Base-by-base conservation (phyloP, 2,113 vertebrate species). In the Catharus fuscescens region DNA sequence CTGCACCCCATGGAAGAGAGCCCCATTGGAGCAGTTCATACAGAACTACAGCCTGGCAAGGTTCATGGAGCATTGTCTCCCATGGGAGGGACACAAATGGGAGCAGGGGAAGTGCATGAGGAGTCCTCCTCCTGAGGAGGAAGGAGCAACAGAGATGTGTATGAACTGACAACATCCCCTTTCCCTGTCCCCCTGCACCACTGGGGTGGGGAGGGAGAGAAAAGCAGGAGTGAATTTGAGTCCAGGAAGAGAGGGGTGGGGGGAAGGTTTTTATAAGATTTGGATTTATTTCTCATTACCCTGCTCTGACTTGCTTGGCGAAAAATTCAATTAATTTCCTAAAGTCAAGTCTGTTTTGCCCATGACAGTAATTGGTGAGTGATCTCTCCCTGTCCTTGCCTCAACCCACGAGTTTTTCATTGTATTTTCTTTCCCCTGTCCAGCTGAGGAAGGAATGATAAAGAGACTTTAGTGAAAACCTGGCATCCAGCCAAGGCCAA, bases 281-380 rank as follows among this genome's bases (percentile, higher is more conserved):
- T 70, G 21, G 54, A 40, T 77, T 90, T 90, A 56, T 90, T 90
- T 90, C 34, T 77, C 34, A 56, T 90, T 62, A 54, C 29, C 34
- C 56, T 48, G 56, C 40, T 83, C 54, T 90, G 54, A 34, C 34
- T 76, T 76, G 17, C 40, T 83, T 48, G 26, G 12, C 48, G 42
- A 62, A 67, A 83, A 70, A 70, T 56, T 90, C 48, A 56, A 56
- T 62, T 83, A 77, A 62, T 90, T 62, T 83, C 31, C 20, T 64
- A 9, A 77, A 65, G 32, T 71, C 15, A 6, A 56, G 24, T 50
- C 85, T 88, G 57, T 45, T 80, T 85, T 66, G 18, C 36, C n/a
- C 1, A 1, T 48, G 56, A 65, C 25, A 21, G 73, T 53, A 84
- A 88, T 9, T 65, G 34, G 13, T 61, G 61, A 88, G 26, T 83